phyloP scores from a whole-genome alignment of 2,797 vertebrate species.

The Neosilurus mollespiculum region DNA sequence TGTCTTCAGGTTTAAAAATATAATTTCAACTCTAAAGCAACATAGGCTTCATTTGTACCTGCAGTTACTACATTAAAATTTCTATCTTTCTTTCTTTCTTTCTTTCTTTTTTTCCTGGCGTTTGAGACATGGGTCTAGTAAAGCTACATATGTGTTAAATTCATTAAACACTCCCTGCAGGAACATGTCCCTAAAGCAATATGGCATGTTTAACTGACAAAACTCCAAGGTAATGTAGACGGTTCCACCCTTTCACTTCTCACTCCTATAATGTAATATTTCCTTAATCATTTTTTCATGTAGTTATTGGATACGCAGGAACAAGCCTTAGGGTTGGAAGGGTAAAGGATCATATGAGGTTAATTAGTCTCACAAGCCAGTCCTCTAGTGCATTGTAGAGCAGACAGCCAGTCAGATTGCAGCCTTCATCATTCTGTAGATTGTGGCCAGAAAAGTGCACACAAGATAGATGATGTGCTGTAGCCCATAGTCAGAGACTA shows the following conservation, averaged over 20 bases:
- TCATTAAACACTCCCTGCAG: neutral
- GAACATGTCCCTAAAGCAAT: neutral
- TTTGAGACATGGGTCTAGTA: neutral
- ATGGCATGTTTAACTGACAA: neutral
- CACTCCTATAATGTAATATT: neutral
- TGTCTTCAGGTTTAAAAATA: neutral
- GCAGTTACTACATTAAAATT: neutral
- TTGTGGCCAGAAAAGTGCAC: neutral
- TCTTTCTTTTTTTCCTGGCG: too few relatives aligned
- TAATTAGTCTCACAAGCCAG: slow-evolving; percentile 12
- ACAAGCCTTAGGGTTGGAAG: neutral
- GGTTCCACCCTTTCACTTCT: neutral
- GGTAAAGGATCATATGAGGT: neutral
- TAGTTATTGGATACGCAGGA: neutral
- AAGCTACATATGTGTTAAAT: neutral
- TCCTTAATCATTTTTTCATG: neutral
- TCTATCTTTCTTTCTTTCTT: too few relatives aligned
- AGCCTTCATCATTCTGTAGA: neutral
- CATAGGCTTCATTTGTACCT: neutral
- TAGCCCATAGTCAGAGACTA: neutral
- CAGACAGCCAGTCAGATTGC: neutral
- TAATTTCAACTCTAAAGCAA: neutral
- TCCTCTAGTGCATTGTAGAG: neutral
- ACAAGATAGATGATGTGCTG: neutral
- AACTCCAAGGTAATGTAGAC: neutral